phyloP scores from a whole-genome alignment of 2,888 invertebrate species.

The Ophion costatus region DNA sequence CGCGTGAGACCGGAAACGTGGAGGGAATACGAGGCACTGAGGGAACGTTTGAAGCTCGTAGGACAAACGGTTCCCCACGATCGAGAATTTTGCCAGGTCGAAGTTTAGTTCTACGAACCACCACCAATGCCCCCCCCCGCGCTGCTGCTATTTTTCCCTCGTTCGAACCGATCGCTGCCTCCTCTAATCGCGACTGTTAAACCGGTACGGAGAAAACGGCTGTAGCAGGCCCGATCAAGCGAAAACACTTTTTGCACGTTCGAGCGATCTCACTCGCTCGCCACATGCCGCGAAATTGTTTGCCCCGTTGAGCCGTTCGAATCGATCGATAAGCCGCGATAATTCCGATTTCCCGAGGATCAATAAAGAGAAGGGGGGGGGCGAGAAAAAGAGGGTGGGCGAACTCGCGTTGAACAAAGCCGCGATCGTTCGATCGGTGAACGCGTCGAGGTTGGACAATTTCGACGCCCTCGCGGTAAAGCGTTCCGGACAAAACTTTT shows the following conservation, averaged over 20 bases:
- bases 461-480: no score
- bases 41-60: slow-evolving; percentile 9
- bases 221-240: background rate
- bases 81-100: background rate
- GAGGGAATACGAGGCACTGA: slow-evolving; percentile 31
- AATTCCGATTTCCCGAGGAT: slow-evolving; percentile 55
- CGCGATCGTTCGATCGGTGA: slow-evolving; percentile 5
- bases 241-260: slow-evolving; percentile 5
- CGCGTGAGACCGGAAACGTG: slow-evolving; percentile 40
- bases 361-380: slow-evolving; percentile 35
- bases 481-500: no score
- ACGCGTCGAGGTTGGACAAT: background rate
- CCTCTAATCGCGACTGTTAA: background rate
- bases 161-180: background rate
- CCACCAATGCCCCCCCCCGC: background rate
- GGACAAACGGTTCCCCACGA: slow-evolving; percentile 1
- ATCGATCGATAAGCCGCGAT: slow-evolving; percentile 30
- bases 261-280: background rate
- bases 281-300: background rate
- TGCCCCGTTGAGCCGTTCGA: slow-evolving; percentile 1
- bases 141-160: background rate
- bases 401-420: background rate
- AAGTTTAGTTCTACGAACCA: background rate
- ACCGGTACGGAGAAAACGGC: background rate
- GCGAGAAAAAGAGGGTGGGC: background rate